Evolutionary conservation across 2,113 vertebrate genomes (phyloP), one percentile per base, ranked within the genome.

Genomic region (Hemicordylus capensis): DNA sequence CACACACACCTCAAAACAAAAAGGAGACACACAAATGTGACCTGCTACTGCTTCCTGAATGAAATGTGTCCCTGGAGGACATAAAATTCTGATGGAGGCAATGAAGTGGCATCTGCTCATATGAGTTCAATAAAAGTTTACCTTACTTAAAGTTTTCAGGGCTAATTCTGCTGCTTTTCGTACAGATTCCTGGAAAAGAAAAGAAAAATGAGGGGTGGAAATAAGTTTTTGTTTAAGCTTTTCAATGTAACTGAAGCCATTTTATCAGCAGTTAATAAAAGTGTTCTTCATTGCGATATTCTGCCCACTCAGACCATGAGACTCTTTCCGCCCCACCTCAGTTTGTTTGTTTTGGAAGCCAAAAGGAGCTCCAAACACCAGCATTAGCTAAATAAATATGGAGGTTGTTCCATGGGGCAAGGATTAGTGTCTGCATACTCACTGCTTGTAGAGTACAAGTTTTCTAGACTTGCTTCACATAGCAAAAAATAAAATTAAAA

Each of bases 91-190:
- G 56, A 4, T 31, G 46, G 20, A 4, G 12, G 61, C 19, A 72
- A 7, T 28, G 9, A 12, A 79, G 20, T 61, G 28, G 69, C 26
- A 59, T 39, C 28, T 4, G 8, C 42, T 59, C 11, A 14, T 59
- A 20, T 2, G 4, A 42, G 15, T 58, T 15, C 54, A 77, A 20
- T 3, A 81, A 4, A 64, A 15, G 74, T 90, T 95, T 95, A 99
- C 99, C 98, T 99, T 99, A 92, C 99, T 99, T 91, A 99, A 96
- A 14, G 98, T 99, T 97, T 99, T 99, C 83, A 99, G 94, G 37
- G 98, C 96, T 46, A 98, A 91, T 89, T 99, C 99, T 87, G 99
- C 99, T 44, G 98, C 98, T 92, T 99, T 99, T 83, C 98, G 95
- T 54, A 99, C 98, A 63, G 98, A 99, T 81, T 99, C 99, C 99